Percentiles rank a stretch among this genome's conserved stretches.
These are phyloP conservation scores for Stichopus chloronotus DNA, from an alignment of 35 echinoderm and acorn worm species.

Conservation along the genomic window DNA sequence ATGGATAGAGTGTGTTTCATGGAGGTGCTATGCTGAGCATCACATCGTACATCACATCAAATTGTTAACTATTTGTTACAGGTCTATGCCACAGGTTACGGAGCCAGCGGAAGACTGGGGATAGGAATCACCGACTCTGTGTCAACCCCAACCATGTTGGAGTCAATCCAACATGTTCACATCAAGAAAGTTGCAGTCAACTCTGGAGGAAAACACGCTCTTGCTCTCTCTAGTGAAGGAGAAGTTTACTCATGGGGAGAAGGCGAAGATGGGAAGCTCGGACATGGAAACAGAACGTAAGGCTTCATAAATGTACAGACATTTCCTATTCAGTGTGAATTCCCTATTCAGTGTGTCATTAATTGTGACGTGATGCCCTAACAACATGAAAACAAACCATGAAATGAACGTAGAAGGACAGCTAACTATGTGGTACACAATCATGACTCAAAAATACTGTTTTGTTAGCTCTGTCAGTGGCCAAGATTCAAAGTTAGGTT, in stretches of 20 bases:
- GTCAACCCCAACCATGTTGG: constrained; percentile 91
- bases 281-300: constrained; percentile 99
- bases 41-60: too few species aligned
- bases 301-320: constrained; percentile 5
- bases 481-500: too few species aligned
- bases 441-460: too few species aligned
- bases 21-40: too few species aligned
- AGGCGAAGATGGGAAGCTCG: constrained; percentile 96
- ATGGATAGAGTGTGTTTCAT: too few species aligned
- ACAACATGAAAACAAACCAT: too few species aligned
- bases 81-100: constrained; percentile 97
- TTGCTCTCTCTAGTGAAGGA: constrained; percentile 93
- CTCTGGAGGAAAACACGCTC: constrained; percentile 94
- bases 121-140: constrained; percentile 96
- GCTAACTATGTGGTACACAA: too few species aligned
- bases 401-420: too few species aligned
- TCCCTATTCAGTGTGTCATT: too few species aligned
- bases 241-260: constrained; percentile 99
- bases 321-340: not conserved
- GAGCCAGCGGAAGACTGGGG: constrained; percentile 88
- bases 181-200: constrained; percentile 99
- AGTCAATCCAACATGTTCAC: constrained; percentile 96
- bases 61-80: not conserved
- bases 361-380: too few species aligned
- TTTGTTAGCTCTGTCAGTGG: too few species aligned